Conservation (phyloP, 2,113 vertebrate species). For the Eclectus roratus region DNA sequence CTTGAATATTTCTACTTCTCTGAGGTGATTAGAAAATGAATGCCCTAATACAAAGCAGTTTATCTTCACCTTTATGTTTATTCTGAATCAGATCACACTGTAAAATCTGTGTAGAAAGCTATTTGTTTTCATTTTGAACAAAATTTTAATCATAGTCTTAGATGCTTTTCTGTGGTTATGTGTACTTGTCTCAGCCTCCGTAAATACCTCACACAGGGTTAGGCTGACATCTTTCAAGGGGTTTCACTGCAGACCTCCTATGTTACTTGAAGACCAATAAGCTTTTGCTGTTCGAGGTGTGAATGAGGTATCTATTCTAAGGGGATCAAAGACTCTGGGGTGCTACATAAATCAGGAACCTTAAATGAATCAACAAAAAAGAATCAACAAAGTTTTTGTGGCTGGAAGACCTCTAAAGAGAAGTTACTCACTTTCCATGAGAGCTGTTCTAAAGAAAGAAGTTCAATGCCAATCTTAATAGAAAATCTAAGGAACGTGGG, state of each 20-base stretch:
- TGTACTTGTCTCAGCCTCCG: background rate
- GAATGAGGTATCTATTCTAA: slow-evolving; percentile 34
- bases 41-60: background rate
- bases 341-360: slow-evolving; percentile 9
- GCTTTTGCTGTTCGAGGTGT: background rate
- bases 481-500: background rate
- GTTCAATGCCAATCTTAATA: background rate
- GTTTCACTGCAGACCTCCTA: background rate
- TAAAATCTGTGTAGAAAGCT: background rate
- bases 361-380: background rate
- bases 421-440: background rate
- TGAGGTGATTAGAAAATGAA: background rate
- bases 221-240: background rate
- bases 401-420: background rate
- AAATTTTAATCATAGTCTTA: background rate
- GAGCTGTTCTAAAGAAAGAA: background rate
- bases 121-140: background rate
- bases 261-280: background rate
- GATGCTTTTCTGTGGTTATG: background rate
- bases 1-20: background rate
- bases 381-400: background rate
- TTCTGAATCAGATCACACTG: background rate
- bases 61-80: background rate
- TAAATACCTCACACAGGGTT: background rate
- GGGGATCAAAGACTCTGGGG: background rate